Base-by-base conservation (phyloP, 2,888 invertebrate genomes). In the Dromius quadrimaculatus region DNA sequence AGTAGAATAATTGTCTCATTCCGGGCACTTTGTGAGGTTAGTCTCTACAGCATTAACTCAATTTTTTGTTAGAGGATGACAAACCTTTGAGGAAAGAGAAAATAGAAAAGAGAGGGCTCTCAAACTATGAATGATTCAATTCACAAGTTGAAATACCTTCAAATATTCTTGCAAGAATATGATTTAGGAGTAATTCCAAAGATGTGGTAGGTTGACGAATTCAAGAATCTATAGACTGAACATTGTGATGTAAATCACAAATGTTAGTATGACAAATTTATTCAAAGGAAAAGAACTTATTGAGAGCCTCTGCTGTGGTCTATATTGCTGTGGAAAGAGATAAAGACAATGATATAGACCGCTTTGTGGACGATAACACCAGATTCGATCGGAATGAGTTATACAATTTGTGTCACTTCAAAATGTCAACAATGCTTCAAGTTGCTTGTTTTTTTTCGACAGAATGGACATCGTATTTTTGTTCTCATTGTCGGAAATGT, bases 1-100 rank as follows among this genome's bases (percentile, higher is more conserved):
- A 68, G 59, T 50, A 47, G 68, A 15, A 54, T 43, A 68, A 59
- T 68, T 68, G 68, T 59, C 57, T 68, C 59, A 68, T 68, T 59
- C 59, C 34, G n/a, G 45, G 59, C 59, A 68, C 68, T 68, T 68
- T 68, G 43, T 17, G 66, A 66, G 43, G 57, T 59, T 68, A 68
- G 59, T 68, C 68, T 68, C 57, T 28, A 28, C 43, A 28, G 57
- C 59, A 68, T 57, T 68, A 68, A 68, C 57, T 66, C 57, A 66
- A 66, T 66, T 66, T 66, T 57, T 50, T 15, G 23, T 28, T 20
- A 32, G 41, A 63, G 43, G 63, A 28, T 32, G 45, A 43, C 63
- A 43, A 43, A 63, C 63, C 28, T 43, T 17, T 57, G 28, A 15
- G 28, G 13, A 63, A 23, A 23, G 23, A 32, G 28, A 45, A 63